Evolutionary conservation across 2,797 vertebrate genomes (phyloP).

Genomic region (Liasis olivaceus): DNA sequence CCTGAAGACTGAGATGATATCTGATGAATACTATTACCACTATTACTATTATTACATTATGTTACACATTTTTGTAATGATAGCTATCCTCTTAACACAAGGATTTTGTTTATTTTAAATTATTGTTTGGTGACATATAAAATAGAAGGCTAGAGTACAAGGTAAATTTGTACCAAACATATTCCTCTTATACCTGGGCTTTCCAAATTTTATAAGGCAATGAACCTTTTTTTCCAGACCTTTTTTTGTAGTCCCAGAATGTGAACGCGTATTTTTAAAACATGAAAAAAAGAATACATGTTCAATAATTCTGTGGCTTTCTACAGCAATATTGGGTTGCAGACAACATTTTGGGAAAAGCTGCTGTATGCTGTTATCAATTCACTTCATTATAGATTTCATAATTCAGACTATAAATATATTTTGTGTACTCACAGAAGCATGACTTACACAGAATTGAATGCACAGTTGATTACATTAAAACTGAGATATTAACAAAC

Average conservation of each 20-base stretch:
- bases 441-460: neutral
- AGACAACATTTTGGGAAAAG: no score
- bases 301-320: no score
- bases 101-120: neutral
- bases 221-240: neutral
- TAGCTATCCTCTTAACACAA: neutral
- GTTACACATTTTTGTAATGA: neutral
- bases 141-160: neutral
- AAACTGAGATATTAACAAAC: neutral
- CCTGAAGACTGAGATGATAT: neutral
- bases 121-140: neutral
- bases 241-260: neutral
- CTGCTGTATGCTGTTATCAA: neutral
- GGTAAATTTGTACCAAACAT: neutral
- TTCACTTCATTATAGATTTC: neutral
- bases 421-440: neutral
- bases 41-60: neutral
- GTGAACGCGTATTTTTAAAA: neutral
- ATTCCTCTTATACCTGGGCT: neutral
- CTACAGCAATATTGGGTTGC: no score
- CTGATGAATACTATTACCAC: neutral
- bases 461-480: neutral
- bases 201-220: neutral
- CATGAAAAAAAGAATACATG: no score
- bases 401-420: neutral